Conservation (phyloP, 1,140 invertebrate genomes). For the Trinorchestia longiramus region DNA sequence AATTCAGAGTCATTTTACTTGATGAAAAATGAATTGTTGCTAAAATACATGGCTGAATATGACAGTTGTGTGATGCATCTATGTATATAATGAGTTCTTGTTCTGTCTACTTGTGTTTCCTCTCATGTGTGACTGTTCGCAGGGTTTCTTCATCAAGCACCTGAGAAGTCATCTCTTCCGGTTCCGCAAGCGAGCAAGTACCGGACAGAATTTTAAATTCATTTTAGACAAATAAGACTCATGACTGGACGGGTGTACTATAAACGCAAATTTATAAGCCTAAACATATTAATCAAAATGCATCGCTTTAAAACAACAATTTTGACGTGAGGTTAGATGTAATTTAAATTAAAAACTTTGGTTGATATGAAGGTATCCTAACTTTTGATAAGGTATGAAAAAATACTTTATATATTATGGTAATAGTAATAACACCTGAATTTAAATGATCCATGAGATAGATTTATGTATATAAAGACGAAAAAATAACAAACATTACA, state of each 20-base stretch:
- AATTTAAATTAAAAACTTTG: not conserved
- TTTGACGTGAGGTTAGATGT: not conserved
- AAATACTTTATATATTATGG: not conserved
- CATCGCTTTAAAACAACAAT: not conserved
- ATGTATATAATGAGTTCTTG: not conserved
- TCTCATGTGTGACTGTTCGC: not conserved
- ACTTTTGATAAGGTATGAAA: not conserved
- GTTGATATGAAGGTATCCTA: not conserved
- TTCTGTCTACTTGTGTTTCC: not conserved
- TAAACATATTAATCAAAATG: not conserved
- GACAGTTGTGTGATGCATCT: not conserved
- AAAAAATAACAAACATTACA: too few relatives aligned
- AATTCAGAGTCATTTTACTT: too few relatives aligned
- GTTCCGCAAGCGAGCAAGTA: not conserved
- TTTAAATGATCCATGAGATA: not conserved
- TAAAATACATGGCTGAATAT: too few relatives aligned
- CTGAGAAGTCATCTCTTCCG: not conserved
- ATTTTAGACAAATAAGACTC: not conserved
- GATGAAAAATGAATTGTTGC: not conserved
- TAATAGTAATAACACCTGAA: not conserved
- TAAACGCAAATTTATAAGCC: not conserved
- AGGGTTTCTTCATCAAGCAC: not conserved
- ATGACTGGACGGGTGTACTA: not conserved
- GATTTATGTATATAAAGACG: not conserved
- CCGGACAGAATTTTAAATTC: not conserved